Base-by-base conservation (phyloP, 2,888 invertebrate genomes). In the Heliconius aoede region DNA sequence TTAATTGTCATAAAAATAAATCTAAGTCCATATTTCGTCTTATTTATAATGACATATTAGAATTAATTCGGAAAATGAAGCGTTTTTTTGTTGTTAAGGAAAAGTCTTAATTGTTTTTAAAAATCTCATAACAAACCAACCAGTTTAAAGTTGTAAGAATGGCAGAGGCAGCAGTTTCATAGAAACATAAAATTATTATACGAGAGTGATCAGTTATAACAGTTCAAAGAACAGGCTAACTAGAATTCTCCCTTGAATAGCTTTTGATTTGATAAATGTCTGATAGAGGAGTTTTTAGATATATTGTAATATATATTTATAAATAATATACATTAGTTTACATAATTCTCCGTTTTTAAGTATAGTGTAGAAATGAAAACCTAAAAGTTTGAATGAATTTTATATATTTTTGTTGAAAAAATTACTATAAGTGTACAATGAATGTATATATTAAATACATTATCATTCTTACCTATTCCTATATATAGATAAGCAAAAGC, bases 151-250 rank as follows among this genome's bases (percentile, higher is more conserved):
- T 64, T 64, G 24, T n/a, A 64, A 62, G 3, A 58, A 55, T 72
- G 32, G 58, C 58, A 21, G 32, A 72, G 36, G 58, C 32, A 71
- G 72, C 36, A 72, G 61, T 72, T 62, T 28, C 46, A 72, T 72
- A 55, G 30, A n/a, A n/a, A 55, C 9, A 55, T 55, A 46, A 18
- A 60, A 61, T 51, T n/a, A 24, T 61, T 72, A 72, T 62, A 72
- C 72, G 36, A 61, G 72, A 24, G 61, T 46, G 28, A 72, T 72
- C 72, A 62, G 62, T 72, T 72, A 72, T 62, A 62, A 72, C 72
- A 72, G 72, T 28, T 40, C 32, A 72, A 72, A 46, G 72, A 62
- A 61, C 61, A 40, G 72, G 62, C 26, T 72, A 62, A 62, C 18
- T 71, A 58, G 61, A 46, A 46, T 72, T 72, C 46, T 30, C 46